Conservation (phyloP, 2,797 vertebrate genomes). For the Aeoliscus strigatus region DNA sequence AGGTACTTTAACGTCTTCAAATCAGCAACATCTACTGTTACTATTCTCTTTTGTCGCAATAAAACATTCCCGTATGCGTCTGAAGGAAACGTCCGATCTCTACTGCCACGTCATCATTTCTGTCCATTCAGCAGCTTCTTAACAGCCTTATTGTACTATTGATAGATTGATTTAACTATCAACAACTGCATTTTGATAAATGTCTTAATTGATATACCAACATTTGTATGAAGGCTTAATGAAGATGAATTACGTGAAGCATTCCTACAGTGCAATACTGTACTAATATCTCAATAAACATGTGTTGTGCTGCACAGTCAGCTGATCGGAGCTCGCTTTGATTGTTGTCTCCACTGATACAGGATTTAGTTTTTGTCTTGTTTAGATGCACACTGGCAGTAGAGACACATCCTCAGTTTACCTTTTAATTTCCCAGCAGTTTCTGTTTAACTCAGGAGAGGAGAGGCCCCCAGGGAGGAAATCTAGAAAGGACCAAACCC, state of each 20-base stretch:
- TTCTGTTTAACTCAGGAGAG: conserved; percentile 27
- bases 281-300: conserved; percentile 45
- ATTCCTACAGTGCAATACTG: conserved; percentile 40
- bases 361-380: conserved; percentile 1
- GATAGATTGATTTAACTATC: conserved; percentile 44
- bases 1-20: conserved; percentile 50
- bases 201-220: conserved; percentile 55
- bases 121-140: conserved; percentile 39
- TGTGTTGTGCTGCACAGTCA: conserved; percentile 31
- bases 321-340: conserved; percentile 7
- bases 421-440: conserved; percentile 27
- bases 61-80: conserved; percentile 42
- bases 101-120: conserved; percentile 35
- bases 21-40: conserved; percentile 38
- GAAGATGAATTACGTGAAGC: conserved; percentile 53
- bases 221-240: conserved; percentile 53
- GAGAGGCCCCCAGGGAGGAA: conserved; percentile 31
- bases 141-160: conserved; percentile 46
- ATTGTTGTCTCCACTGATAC: conserved; percentile 5
- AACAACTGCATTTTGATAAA: conserved; percentile 49
- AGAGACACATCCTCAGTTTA: conserved; percentile 15
- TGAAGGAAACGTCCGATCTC: conserved; percentile 23
- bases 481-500: conserved; percentile 54
- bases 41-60: conserved; percentile 54
- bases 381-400: conserved; percentile 2